Evolutionary conservation across 2,113 vertebrate species (phyloP).

Genomic region (Choloepus hoffmanni): DNA sequence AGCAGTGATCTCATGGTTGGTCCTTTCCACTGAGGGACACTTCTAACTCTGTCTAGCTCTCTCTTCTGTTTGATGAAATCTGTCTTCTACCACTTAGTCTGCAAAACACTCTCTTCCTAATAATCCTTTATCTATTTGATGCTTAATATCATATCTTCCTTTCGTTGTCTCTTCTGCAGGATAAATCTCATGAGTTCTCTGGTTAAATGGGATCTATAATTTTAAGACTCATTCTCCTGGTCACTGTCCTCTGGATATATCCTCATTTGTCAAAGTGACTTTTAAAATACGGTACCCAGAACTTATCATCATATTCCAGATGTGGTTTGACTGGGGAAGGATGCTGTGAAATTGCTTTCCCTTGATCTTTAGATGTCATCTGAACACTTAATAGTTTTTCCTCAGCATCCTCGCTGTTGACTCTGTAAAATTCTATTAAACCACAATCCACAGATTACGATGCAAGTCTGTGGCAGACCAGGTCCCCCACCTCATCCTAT

Average conservation of each 20-base stretch:
- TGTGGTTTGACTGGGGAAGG: background rate
- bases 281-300: background rate
- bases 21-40: background rate
- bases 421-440: background rate
- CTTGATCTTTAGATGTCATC: background rate
- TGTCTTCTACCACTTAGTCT: background rate
- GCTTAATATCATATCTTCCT: background rate
- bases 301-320: background rate
- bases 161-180: background rate
- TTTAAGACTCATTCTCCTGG: background rate
- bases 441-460: background rate
- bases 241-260: conserved; percentile 23
- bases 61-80: background rate
- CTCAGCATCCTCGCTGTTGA: background rate
- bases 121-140: background rate
- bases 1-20: background rate
- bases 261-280: conserved; percentile 52
- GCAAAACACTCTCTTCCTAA: background rate
- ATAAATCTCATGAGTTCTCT: conserved; percentile 13
- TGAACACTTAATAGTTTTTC: background rate
- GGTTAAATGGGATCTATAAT: conserved; percentile 36
- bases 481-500: background rate
- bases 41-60: background rate
- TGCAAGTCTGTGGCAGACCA: background rate
- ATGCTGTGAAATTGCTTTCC: background rate